Evolutionary conservation across 2,888 invertebrate species (phyloP), one percentile per base, ranked within the genome.

Genomic region (Dynastes hyllus): DNA sequence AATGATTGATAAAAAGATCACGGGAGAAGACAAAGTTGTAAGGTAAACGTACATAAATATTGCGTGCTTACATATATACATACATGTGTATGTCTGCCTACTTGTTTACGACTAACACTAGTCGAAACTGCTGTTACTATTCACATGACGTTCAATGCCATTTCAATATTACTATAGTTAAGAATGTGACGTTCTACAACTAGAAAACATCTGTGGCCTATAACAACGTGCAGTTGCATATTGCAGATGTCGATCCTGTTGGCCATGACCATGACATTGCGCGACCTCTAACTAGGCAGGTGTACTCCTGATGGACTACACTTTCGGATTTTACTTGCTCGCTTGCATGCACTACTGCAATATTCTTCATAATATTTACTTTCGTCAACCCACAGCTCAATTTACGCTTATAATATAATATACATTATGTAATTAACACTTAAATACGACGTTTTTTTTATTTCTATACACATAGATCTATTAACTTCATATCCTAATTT

Each of bases 261-360:
- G 88, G 85, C 89, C 89, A 86, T 89, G 89, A 88, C 89, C 88
- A 88, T 89, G 89, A 89, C 88, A 87, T 89, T 89, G 88, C 80
- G 80, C 86, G 88, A 88, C 89, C 89, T 88, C 87, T 88, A 81
- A 78, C 75, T 70, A 78, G 83, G 83, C 84, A 84, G 83, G 82
- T 83, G 84, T 82, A 82, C 79, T 80, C 81, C 79, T 77, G 81
- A 76, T 81, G 80, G 81, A 83, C 81, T 80, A 82, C 63, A 77
- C 73, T 75, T 79, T 77, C 71, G 61, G 73, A 50, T 65, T 67
- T 77, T 50, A 55, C 76, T 67, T 55, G 58, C 58, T 67, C 8
- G 11, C 76, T 45, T 45, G 45, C 8, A n/a, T 55, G 29, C 16
- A 40, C 66, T 66, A 40, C 45, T 45, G 11, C 45, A 45, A 8